Evolutionary conservation across 2,888 invertebrate species (phyloP), one percentile per base, ranked within the genome.

Genomic region (Gnatocerus cornutus): DNA sequence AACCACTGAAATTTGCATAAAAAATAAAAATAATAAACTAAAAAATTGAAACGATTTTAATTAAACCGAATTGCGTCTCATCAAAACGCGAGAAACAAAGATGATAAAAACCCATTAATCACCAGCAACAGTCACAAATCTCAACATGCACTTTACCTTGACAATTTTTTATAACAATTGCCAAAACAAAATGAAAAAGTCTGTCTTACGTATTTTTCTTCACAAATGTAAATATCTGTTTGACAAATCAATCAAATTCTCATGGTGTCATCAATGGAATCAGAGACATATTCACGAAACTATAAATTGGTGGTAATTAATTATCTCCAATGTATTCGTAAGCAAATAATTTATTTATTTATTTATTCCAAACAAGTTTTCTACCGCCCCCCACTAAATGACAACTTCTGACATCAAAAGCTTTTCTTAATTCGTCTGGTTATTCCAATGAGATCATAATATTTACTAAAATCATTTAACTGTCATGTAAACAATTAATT

Each of bases 371-470:
- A 33, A 64, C 55, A 21, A 64, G 64, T 55, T 64, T 64, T 52
- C 27, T 45, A 30, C n/a, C 6, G 1, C 41, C 39, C 21, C 39
- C 52, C 39, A 52, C 43, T 41, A 52, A 52, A 63, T 63, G 63
- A 63, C 59, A 59, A 30, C 55, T 33, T 61, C 41, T 63, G 63
- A 63, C 66, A 66, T 66, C 56, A 66, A 66, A 50, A 39, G 58
- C 43, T 67, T 59, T 52, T 61, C 59, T 67, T 52, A 67, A 67
- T 30, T 67, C 67, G 59, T 67, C 61, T 39, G 67, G 67, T 67
- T 67, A 67, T 67, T 61, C 67, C 67, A 67, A 61, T 67, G 59
- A 67, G 67, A 67, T 67, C 67, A 67, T 67, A 67, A 67, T 67
- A 67, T 67, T 67, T 67, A 67, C 67, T 39, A 67, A 67, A 67